Evolutionary conservation across 2,797 vertebrate genomes (phyloP).

Genomic region (Artibeus jamaicensis): DNA sequence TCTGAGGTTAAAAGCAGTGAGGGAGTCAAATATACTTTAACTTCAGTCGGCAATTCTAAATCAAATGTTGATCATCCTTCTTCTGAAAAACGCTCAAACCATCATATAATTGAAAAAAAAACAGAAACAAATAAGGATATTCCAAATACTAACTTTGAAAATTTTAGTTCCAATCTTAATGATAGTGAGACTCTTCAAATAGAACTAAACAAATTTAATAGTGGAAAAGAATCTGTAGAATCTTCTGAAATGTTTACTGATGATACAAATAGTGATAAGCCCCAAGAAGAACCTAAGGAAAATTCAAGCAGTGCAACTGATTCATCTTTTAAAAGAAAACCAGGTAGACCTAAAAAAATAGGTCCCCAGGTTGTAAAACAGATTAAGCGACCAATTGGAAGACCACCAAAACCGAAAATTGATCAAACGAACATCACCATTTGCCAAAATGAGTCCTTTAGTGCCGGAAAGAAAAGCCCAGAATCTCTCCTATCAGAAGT

Average conservation of each 20-base stretch:
- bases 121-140: slow-evolving; percentile 64
- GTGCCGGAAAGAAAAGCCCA: slow-evolving; percentile 73
- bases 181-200: slow-evolving; percentile 70
- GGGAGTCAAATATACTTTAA: slow-evolving; percentile 93
- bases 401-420: slow-evolving; percentile 91
- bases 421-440: slow-evolving; percentile 68
- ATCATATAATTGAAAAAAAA: slow-evolving; percentile 78
- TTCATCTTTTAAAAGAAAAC: slow-evolving; percentile 91
- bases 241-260: slow-evolving; percentile 54
- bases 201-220: slow-evolving; percentile 54
- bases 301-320: slow-evolving; percentile 75
- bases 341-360: slow-evolving; percentile 94
- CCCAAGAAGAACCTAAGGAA: slow-evolving; percentile 74
- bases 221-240: slow-evolving; percentile 40
- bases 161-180: slow-evolving; percentile 71
- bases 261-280: slow-evolving; percentile 63
- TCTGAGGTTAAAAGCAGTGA: slow-evolving; percentile 89
- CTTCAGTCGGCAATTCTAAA: slow-evolving; percentile 85
- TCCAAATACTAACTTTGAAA: slow-evolving; percentile 70
- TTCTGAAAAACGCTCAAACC: slow-evolving; percentile 84
- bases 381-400: slow-evolving; percentile 93
- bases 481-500: slow-evolving; percentile 62
- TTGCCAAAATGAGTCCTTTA: slow-evolving; percentile 66
- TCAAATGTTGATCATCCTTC: slow-evolving; percentile 82
- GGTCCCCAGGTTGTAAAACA: slow-evolving; percentile 92